Base-by-base conservation (phyloP, 1,140 invertebrate genomes). In the Caerostris extrusa region DNA sequence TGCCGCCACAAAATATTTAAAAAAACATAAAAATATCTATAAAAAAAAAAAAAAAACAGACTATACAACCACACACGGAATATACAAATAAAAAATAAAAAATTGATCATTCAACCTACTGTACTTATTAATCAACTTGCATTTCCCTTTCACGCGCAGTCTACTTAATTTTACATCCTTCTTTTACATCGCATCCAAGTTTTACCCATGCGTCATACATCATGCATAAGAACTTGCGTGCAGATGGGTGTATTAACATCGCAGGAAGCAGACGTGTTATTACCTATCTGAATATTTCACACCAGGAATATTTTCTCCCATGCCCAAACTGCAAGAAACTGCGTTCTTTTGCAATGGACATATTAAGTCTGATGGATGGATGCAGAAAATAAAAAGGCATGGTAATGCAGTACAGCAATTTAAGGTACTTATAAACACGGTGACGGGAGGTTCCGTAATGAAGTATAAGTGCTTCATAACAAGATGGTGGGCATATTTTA, bases 271-370 rank as follows among this genome's bases (percentile, higher is more conserved):
- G 64, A 87, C 85, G 58, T 87, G 64, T 87, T 87, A 87, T 87
- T 87, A 87, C 85, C 85, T 67, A 87, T 87, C 85, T 87, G 85
- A 87, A 87, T 87, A 87, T 87, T 87, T 87, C 85, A 87, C 85
- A 87, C 85, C 34, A 17, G 50, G 64, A 87, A 87, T 61, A 64
- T 64, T 87, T 87, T 87, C 60, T 64, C 60, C 34, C 2, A 8
- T 55, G 53, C 55, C 56, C 55, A 55, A 17, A 50, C 34, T 5
- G 50, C 14, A 67, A 61, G 8, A 12, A 17, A 34, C 58, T 8
- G 53, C 55, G 19, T 50, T n/a, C 14, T 87, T 87, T 87, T 34
- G 17, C 12, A 34, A 19, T 50, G 34, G 58, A 87, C 58, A 55
- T 58, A 87, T 87, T 87, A 87, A 87, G 58, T 87, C 85, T 87